These are phyloP conservation scores for Lerema accius DNA, from an alignment of 1,140 invertebrate species.

Conservation along the genomic window DNA sequence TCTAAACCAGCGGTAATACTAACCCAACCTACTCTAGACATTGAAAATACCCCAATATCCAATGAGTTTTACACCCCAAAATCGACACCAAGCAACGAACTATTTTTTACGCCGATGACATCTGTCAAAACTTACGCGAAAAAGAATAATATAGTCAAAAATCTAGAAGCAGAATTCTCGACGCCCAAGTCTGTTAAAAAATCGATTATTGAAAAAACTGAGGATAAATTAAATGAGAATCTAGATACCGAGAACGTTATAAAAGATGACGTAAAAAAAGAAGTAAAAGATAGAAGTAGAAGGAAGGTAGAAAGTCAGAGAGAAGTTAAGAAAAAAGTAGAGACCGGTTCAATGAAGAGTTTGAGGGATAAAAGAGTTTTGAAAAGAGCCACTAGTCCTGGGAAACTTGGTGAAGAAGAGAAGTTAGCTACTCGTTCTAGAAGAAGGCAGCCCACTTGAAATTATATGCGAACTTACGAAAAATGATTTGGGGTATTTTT, in stretches of 20 bases:
- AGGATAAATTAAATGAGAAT: constrained; percentile 8
- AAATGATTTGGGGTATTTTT: background rate
- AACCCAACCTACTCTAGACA: constrained; percentile 34
- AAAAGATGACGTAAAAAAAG: background rate
- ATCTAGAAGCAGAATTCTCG: constrained; percentile 59
- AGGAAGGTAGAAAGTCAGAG: constrained; percentile 21
- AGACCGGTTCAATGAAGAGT: constrained; percentile 18
- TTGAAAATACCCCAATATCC: constrained; percentile 36
- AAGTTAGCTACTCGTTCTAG: constrained; percentile 36
- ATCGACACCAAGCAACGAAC: constrained; percentile 44
- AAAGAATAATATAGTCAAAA: constrained; percentile 56
- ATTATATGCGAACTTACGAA: background rate
- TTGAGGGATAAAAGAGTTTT: constrained; percentile 40
- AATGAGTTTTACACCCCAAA: constrained; percentile 57
- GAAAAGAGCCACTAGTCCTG: constrained; percentile 57
- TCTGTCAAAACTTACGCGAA: constrained; percentile 58
- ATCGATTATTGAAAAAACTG: constrained; percentile 18
- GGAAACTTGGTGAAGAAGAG: constrained; percentile 48
- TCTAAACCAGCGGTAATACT: constrained; percentile 48
- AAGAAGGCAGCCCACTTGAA: constrained; percentile 23
- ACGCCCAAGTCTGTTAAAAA: constrained; percentile 47
- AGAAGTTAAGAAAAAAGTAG: constrained; percentile 22
- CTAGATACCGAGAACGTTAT: background rate
- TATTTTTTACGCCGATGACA: constrained; percentile 62
- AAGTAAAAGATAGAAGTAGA: background rate